Evolutionary conservation across 92 coral and sea anemone genomes (phyloP).

Genomic region (Phenganax stokvisi): DNA sequence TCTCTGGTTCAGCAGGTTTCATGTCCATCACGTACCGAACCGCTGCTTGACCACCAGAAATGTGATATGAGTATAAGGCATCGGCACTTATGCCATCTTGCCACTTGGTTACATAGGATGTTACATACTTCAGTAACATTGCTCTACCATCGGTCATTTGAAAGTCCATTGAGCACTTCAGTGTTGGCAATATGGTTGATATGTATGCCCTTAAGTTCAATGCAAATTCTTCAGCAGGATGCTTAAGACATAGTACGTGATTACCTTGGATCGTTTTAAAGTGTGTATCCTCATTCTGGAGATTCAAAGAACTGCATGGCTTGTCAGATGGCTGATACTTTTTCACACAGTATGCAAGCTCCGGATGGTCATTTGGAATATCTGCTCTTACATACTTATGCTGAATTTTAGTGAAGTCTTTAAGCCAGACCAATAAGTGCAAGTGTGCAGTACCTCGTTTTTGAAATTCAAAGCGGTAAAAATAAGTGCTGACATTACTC

Average conservation of each 20-base stretch:
- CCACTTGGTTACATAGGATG: conserved; percentile 40
- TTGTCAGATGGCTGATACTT: not conserved
- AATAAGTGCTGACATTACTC: conserved; percentile 21
- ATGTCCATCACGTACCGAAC: conserved; percentile 9
- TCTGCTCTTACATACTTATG: not conserved
- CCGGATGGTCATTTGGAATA: not conserved
- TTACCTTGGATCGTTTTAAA: not conserved
- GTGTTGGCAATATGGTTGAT: not conserved
- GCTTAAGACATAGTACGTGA: not conserved
- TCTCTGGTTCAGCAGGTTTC: not conserved
- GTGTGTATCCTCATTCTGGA: not conserved
- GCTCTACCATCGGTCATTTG: conserved; percentile 45
- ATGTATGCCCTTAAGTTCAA: not conserved
- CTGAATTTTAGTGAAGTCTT: not conserved
- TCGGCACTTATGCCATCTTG: conserved; percentile 32
- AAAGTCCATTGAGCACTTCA: conserved; percentile 49
- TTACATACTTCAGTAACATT: conserved; percentile 40
- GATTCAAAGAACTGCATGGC: not conserved
- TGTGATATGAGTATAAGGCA: conserved; percentile 15
- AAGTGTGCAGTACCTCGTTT: conserved; percentile 32
- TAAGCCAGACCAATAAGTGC: conserved; percentile 26
- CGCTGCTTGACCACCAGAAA: conserved; percentile 33
- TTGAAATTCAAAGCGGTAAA: conserved; percentile 37
- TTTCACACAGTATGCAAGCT: not conserved
- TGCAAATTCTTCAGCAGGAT: not conserved